A percentile compares a stretch with the other conserved stretches of the same genome.
These are phyloP conservation scores for Dromas ardeola DNA, from an alignment of 2,113 vertebrate genomes.

Conservation along the genomic window DNA sequence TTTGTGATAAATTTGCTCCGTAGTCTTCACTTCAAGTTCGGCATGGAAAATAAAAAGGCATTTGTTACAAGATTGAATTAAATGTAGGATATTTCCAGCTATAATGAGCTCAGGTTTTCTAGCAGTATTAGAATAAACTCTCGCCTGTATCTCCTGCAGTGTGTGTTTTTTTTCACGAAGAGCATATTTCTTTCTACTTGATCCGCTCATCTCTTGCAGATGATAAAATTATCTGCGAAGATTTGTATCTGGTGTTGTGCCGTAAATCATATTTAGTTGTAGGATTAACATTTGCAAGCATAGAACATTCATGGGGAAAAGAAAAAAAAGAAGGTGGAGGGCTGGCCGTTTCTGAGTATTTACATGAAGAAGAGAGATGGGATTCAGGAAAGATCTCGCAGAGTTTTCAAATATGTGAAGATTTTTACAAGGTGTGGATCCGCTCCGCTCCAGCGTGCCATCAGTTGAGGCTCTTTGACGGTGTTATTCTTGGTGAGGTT, in stretches of 20 bases:
- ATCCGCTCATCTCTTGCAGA: slow-evolving; percentile 45
- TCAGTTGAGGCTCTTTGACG: neutral
- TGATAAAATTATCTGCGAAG: slow-evolving; percentile 55
- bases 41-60: slow-evolving; percentile 5
- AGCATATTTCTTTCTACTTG: slow-evolving; percentile 27
- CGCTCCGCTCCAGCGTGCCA: neutral
- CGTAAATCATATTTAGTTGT: slow-evolving; percentile 34
- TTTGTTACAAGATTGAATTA: neutral
- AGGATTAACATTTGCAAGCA: slow-evolving; percentile 28
- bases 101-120: slow-evolving; percentile 40
- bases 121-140: neutral
- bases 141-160: neutral
- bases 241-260: slow-evolving; percentile 16
- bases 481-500: neutral
- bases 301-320: neutral
- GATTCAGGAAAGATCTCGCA: neutral
- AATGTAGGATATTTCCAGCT: slow-evolving; percentile 19
- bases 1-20: neutral
- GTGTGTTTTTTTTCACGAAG: neutral
- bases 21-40: neutral
- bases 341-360: neutral
- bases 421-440: neutral
- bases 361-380: neutral
- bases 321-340: too few relatives aligned
- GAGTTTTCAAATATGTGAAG: neutral